Conservation (phyloP, 2,113 vertebrate species). For the Hymenochirus boettgeri region DNA sequence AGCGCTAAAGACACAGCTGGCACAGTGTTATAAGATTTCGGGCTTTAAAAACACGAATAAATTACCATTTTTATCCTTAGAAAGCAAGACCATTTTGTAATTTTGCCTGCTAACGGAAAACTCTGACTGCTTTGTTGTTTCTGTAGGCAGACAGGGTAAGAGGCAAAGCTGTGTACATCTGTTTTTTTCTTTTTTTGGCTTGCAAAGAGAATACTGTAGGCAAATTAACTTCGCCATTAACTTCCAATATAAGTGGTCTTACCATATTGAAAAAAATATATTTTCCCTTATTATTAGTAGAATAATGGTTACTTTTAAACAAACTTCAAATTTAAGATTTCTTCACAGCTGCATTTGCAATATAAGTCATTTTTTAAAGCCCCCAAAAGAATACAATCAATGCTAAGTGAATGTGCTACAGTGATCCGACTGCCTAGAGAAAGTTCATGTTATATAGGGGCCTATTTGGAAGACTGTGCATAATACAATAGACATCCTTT, state of each 20-base stretch:
- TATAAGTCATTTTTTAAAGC: too few species aligned
- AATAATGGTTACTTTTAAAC: too few species aligned
- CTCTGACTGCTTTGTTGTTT: conserved; percentile 38
- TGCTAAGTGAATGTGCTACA: too few species aligned
- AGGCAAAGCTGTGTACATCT: conserved; percentile 37
- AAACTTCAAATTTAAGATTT: too few species aligned
- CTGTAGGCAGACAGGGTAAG: conserved; percentile 35
- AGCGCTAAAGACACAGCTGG: conserved; percentile 42
- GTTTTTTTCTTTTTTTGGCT: conserved; percentile 18
- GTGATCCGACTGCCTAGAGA: too few species aligned
- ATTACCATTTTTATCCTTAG: conserved; percentile 41
- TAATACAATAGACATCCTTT: too few species aligned
- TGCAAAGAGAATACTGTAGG: conserved; percentile 3
- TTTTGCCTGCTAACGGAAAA: conserved; percentile 31
- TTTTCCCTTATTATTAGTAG: too few species aligned
- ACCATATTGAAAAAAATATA: not conserved
- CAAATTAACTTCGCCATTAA: conserved; percentile 13
- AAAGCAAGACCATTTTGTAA: conserved; percentile 42
- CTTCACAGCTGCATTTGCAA: too few species aligned
- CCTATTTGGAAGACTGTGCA: too few species aligned
- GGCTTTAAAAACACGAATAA: conserved; percentile 42
- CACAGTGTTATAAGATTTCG: conserved; percentile 40
- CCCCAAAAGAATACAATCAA: too few species aligned
- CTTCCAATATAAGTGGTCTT: not conserved
- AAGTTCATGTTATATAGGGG: too few species aligned